These are phyloP conservation scores for Rhinolophus ferrumequinum DNA, from an alignment of 2,113 vertebrate genomes.

Conservation along the genomic window DNA sequence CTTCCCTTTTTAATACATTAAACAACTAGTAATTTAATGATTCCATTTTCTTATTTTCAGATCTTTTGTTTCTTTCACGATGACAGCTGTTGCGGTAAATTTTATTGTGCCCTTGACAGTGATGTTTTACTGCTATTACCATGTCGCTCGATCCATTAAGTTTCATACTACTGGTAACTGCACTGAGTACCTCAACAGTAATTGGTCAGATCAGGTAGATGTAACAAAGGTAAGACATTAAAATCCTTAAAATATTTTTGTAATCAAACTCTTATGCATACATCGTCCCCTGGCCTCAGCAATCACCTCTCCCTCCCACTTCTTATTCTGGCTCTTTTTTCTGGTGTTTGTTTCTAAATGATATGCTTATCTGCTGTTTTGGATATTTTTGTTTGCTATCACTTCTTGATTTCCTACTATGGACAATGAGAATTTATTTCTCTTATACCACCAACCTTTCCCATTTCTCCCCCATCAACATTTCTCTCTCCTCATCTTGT, in stretches of 20 bases:
- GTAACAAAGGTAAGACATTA: slow-evolving; percentile 92
- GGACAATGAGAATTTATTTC: not conserved
- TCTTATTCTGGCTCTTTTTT: not conserved
- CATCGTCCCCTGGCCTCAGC: fast-evolving
- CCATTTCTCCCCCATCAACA: no score
- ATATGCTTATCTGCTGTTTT: not conserved
- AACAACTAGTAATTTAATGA: not conserved
- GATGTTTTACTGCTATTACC: slow-evolving; percentile 99
- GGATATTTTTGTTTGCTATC: not conserved
- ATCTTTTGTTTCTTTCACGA: slow-evolving; percentile 97
- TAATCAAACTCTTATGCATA: not conserved
- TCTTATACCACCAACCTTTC: not conserved
- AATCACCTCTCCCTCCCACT: not conserved
- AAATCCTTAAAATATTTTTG: not conserved
- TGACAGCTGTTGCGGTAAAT: slow-evolving; percentile 95
- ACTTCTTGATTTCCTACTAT: not conserved
- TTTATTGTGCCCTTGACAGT: slow-evolving; percentile 93
- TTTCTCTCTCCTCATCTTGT: not conserved
- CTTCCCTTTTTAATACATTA: not conserved
- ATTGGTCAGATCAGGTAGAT: slow-evolving; percentile 97
- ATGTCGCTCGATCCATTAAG: slow-evolving; percentile 90
- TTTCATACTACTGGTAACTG: slow-evolving; percentile 85
- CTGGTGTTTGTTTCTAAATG: not conserved
- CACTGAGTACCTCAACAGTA: slow-evolving; percentile 87
- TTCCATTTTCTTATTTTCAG: slow-evolving; percentile 84